Evolutionary conservation across 2,797 vertebrate genomes (phyloP).

Genomic region (Anabas testudineus): DNA sequence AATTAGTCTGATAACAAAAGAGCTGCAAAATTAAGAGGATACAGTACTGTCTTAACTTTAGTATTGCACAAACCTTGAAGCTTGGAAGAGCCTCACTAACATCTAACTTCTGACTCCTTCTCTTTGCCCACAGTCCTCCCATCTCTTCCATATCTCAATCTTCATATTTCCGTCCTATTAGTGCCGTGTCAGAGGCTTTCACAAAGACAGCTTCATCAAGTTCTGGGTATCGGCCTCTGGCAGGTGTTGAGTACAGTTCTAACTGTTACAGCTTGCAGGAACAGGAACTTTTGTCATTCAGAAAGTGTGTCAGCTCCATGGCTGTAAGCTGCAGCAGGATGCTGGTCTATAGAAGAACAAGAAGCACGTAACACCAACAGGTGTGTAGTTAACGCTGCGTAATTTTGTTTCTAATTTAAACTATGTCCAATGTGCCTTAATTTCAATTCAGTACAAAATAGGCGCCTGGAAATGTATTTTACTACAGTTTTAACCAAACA

Average conservation of each 20-base stretch:
- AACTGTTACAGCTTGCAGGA: constrained; percentile 14
- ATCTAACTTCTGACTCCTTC: constrained; percentile 28
- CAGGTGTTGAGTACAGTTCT: not conserved
- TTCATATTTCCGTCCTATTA: constrained; percentile 1
- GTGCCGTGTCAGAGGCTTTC: not conserved
- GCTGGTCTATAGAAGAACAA: not conserved
- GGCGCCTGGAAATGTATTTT: constrained; percentile 9
- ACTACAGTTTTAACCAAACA: constrained; percentile 16
- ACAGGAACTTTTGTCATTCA: not conserved
- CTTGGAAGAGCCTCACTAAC: constrained; percentile 52
- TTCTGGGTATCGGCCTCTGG: constrained; percentile 8
- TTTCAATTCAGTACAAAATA: constrained; percentile 11
- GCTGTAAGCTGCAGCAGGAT: not conserved
- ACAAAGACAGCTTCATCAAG: constrained; percentile 21
- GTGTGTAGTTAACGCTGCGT: not conserved
- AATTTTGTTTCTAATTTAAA: not conserved
- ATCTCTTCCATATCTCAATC: constrained; percentile 1
- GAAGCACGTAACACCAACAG: not conserved
- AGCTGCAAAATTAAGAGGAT: constrained; percentile 42
- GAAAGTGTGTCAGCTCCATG: not conserved
- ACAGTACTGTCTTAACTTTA: constrained; percentile 47
- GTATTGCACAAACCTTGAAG: constrained; percentile 78
- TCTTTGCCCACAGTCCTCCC: not conserved
- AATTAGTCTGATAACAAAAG: constrained; percentile 18
- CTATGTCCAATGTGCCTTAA: not conserved